Evolutionary conservation across 2,888 invertebrate genomes (phyloP).

Genomic region (Ptychoptera albimana): DNA sequence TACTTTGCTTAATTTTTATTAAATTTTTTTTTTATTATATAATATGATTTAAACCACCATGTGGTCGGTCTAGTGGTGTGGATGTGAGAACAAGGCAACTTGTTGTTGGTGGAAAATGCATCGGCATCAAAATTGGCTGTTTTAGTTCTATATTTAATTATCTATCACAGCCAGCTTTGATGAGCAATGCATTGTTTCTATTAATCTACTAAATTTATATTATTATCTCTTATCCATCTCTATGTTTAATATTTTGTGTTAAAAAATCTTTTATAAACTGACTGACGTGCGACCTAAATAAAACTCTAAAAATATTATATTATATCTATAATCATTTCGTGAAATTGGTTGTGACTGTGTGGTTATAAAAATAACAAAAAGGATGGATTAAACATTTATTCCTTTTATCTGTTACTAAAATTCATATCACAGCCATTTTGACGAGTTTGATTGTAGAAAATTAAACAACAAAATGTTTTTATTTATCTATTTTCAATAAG

Average conservation of each 20-base stretch:
- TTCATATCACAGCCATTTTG: conserved; percentile 32
- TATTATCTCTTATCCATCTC: neutral
- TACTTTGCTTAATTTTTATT: neutral
- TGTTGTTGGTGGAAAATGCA: neutral
- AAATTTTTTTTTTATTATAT: too few relatives aligned
- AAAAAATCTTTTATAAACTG: too few relatives aligned
- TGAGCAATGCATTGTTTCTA: conserved; percentile 24
- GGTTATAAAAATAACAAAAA: conserved; percentile 10
- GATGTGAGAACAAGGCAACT: too few relatives aligned
- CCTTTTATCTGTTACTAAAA: conserved; percentile 5
- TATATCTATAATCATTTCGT: conserved; percentile 23
- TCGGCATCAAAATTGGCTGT: conserved; percentile 6
- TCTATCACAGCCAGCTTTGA: conserved; percentile 33
- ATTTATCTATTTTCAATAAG: neutral
- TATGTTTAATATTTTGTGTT: too few relatives aligned
- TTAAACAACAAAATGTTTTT: neutral
- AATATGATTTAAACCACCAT: too few relatives aligned
- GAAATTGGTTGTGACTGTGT: conserved; percentile 26
- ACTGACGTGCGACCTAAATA: too few relatives aligned
- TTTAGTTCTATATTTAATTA: conserved; percentile 18
- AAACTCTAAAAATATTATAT: too few relatives aligned
- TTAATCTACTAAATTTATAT: neutral
- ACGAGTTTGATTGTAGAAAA: conserved; percentile 30
- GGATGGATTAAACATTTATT: too few relatives aligned
- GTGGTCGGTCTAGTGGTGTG: too few relatives aligned